Percentiles rank a stretch among this genome's conserved stretches.
These are phyloP conservation scores for Neotoma lepida DNA, from an alignment of 2,113 vertebrate genomes.

Conservation along the genomic window DNA sequence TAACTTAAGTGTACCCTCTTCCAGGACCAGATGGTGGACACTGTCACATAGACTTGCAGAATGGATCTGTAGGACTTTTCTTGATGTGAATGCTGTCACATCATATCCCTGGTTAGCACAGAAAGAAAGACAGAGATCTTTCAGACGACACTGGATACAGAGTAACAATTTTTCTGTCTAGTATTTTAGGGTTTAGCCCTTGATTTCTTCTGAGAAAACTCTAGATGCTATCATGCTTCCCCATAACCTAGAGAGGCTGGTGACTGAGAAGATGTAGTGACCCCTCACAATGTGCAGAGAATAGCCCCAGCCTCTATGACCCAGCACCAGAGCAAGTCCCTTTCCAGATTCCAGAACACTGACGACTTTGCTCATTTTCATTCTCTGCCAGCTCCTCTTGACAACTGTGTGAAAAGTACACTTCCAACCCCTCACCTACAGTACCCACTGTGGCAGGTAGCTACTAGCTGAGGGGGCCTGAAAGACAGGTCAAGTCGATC, in stretches of 20 bases:
- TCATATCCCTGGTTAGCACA: accelerated
- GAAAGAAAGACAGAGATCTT: not conserved
- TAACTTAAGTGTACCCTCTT: not conserved
- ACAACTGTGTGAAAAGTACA: no score
- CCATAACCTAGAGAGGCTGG: not conserved
- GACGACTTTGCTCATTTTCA: not conserved
- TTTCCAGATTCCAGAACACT: not conserved
- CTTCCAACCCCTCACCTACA: no score
- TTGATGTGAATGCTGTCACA: no score
- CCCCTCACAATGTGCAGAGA: not conserved
- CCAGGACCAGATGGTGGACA: accelerated
- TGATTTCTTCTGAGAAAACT: not conserved
- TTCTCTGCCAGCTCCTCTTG: not conserved
- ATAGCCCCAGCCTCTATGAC: not conserved
- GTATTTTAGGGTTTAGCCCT: no score
- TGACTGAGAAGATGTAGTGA: not conserved
- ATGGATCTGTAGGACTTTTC: not conserved
- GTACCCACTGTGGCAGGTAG: not conserved
- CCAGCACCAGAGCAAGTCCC: not conserved
- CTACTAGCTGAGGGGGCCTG: no score
- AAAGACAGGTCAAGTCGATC: not conserved
- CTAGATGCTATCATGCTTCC: not conserved
- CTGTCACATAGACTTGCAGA: accelerated
- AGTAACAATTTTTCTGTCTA: accelerated
- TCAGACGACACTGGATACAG: accelerated